Conservation (phyloP, 2,888 invertebrate genomes). For the Erebia palarica region DNA sequence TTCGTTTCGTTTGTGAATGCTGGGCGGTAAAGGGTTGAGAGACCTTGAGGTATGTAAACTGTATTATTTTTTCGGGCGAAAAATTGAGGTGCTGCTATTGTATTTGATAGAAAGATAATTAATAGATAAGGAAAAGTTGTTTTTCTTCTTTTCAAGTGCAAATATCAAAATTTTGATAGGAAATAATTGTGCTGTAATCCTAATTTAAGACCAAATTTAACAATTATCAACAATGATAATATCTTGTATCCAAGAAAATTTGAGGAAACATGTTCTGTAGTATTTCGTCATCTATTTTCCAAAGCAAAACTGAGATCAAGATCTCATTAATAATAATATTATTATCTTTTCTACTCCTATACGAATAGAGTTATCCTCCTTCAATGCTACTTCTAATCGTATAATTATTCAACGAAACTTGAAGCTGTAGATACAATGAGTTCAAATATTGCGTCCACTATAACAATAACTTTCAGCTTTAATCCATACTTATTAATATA, state of each 20-base stretch:
- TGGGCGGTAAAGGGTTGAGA: conserved; percentile 37
- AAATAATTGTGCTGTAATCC: too few species aligned
- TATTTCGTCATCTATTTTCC: conserved; percentile 5
- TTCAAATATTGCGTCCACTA: neutral
- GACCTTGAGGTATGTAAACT: conserved; percentile 31
- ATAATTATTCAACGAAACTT: conserved; percentile 66
- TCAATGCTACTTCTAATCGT: conserved; percentile 62
- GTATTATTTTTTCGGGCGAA: conserved; percentile 26
- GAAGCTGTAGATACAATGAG: conserved; percentile 45
- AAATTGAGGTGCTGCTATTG: conserved; percentile 16
- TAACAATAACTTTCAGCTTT: neutral
- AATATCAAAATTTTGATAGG: neutral
- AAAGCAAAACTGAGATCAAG: conserved; percentile 10
- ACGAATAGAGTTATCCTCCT: conserved; percentile 52
- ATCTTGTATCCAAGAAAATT: neutral
- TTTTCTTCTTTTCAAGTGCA: neutral
- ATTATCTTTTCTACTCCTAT: conserved; percentile 36
- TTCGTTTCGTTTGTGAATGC: conserved; percentile 41
- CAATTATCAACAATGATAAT: neutral
- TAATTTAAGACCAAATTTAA: neutral
- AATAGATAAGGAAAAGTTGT: neutral
- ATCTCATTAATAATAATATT: conserved; percentile 22
- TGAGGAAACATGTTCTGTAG: neutral
- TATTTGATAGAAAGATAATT: conserved; percentile 2
- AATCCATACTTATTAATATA: too few species aligned